Base-by-base conservation (phyloP, 1,140 invertebrate genomes). In the Scaptomyza hsui region DNA sequence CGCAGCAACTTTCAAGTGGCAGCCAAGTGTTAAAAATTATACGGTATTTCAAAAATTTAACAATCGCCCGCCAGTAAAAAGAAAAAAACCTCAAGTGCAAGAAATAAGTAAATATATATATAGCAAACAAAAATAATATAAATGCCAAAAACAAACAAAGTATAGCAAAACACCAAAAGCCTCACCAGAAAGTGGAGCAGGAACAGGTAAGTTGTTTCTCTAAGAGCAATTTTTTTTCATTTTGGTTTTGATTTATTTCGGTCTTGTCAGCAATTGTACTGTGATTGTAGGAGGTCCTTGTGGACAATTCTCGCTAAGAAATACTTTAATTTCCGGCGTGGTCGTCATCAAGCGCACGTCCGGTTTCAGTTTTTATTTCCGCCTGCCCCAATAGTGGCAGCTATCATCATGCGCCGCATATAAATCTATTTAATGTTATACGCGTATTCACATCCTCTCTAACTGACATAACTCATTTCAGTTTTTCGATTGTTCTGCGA, bases 321-420 rank as follows among this genome's bases (percentile, higher is more conserved):
- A 88, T 88, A 88, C 82, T 88, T 88, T 88, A 88, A 88, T 88
- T 88, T 88, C 82, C 82, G 82, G 82, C 42, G 42, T 72, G 63
- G 63, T 70, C 78, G 71, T 70, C 78, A 65, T 75, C 82, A 69
- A 48, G 63, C 77, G 52, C 51, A 82, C 82, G 68, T 88, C 82
- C 82, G 82, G 82, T 88, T 88, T 88, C 82, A 88, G 82, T 82
- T 88, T 63, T 76, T 78, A 78, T 88, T 88, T 88, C 82, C 82
- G 78, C 52, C 52, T 24, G 12, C 56, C 51, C 60, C 35, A 41
- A 37, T 41, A 41, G 45, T 64, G 42, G 51, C 15, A 45, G 55
- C 13, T 52, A 42, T 12, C 61, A 71, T 49, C 57, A 75, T 76
- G 72, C 70, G 61, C 42, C 44, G 41, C 26, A 68, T 56, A 78